phyloP scores from a whole-genome alignment of 2,888 invertebrate species.

The Agrilus cyanescens region DNA sequence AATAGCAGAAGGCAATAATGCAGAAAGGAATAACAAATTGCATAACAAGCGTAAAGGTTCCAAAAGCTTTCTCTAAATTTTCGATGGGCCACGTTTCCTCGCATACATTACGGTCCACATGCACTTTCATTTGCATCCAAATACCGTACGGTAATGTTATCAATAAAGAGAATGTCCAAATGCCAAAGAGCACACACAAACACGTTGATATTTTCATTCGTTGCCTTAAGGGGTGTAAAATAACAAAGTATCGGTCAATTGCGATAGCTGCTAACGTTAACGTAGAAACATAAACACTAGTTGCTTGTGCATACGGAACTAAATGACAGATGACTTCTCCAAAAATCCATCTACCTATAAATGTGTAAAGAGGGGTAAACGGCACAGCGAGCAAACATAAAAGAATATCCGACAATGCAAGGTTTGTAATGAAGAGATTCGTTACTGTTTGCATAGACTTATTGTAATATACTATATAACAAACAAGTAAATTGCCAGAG shows the following conservation, averaged over 20 bases:
- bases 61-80: slow-evolving; percentile 57
- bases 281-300: slow-evolving; percentile 82
- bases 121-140: slow-evolving; percentile 54
- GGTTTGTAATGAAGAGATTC: slow-evolving; percentile 80
- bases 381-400: slow-evolving; percentile 77
- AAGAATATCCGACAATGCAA: slow-evolving; percentile 78
- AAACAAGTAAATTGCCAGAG: slow-evolving; percentile 71
- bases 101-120: slow-evolving; percentile 46
- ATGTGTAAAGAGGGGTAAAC: slow-evolving; percentile 79
- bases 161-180: slow-evolving; percentile 71
- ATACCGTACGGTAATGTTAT: slow-evolving; percentile 78
- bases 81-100: slow-evolving; percentile 75
- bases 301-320: slow-evolving; percentile 76
- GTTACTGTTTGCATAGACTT: slow-evolving; percentile 86
- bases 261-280: slow-evolving; percentile 87
- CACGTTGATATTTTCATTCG: slow-evolving; percentile 70
- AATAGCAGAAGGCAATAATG: slow-evolving; percentile 78
- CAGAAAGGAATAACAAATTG: slow-evolving; percentile 83
- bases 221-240: slow-evolving; percentile 75
- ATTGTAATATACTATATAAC: slow-evolving; percentile 75
- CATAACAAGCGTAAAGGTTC: slow-evolving; percentile 63
- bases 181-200: slow-evolving; percentile 60
- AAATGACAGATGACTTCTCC: slow-evolving; percentile 72
- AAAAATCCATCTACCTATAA: slow-evolving; percentile 74
- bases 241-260: slow-evolving; percentile 82